These are phyloP conservation scores for Odontamblyopus rebecca DNA, from an alignment of 2,797 vertebrate genomes.

Conservation along the genomic window DNA sequence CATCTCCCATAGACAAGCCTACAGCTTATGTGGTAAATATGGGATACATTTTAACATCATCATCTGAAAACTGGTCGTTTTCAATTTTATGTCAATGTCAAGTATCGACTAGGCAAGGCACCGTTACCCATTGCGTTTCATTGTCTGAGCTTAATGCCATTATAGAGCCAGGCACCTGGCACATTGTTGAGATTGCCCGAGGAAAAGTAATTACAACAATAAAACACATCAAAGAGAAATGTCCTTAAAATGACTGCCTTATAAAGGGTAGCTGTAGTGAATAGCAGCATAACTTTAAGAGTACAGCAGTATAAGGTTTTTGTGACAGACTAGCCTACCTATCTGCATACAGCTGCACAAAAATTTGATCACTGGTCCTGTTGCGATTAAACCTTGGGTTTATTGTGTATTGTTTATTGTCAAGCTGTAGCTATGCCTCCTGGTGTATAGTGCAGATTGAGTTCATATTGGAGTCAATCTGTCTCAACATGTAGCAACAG, in stretches of 20 bases:
- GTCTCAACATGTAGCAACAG: constrained; percentile 10
- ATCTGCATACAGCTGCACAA: constrained; percentile 6
- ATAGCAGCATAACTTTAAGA: background rate
- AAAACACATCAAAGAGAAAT: constrained; percentile 19
- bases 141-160: background rate
- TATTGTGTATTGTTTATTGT: no score
- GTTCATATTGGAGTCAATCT: constrained; percentile 14
- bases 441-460: background rate
- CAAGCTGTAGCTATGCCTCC: no score
- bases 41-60: background rate
- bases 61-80: background rate
- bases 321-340: background rate
- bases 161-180: constrained; percentile 6
- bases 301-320: background rate
- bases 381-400: constrained; percentile 7
- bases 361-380: background rate
- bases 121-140: background rate
- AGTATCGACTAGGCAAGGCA: background rate
- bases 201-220: constrained; percentile 17
- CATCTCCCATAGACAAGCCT: background rate
- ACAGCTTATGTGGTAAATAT: background rate
- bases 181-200: constrained; percentile 21
- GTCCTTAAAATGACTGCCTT: constrained; percentile 2
- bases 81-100: background rate
- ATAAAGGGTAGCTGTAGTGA: background rate